A percentile compares a stretch with the other conserved stretches of the same genome.
phyloP scores from a whole-genome alignment of 2,888 invertebrate species.

The Lycophotia porphyrea region DNA sequence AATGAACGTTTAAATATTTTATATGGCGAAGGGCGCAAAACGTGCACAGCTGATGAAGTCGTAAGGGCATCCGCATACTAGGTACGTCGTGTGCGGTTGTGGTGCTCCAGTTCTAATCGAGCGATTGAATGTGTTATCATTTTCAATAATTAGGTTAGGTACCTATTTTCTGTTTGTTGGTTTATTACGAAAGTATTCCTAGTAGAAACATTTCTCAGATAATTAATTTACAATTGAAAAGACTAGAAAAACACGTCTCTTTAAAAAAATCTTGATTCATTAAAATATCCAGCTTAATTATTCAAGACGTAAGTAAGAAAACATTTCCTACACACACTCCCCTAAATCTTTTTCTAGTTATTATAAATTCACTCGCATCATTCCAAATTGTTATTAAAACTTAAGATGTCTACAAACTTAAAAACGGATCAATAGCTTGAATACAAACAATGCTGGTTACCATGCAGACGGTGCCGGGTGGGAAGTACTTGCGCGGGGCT shows the following conservation, averaged over 20 bases:
- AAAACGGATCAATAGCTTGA: conserved; percentile 85
- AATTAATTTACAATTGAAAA: background rate
- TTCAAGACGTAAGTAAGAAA: background rate
- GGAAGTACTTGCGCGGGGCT: conserved; percentile 82
- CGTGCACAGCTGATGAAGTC: conserved; percentile 55
- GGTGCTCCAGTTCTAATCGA: background rate
- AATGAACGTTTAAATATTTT: conserved; percentile 62
- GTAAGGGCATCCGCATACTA: conserved; percentile 36
- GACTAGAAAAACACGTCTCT: background rate
- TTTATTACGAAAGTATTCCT: no score
- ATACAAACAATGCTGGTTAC: conserved; percentile 87
- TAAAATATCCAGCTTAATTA: background rate
- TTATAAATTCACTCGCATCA: background rate
- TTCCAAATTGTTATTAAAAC: conserved; percentile 26
- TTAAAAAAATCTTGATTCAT: background rate
- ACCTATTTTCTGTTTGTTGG: background rate
- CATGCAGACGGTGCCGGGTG: conserved; percentile 83
- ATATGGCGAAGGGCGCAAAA: conserved; percentile 50
- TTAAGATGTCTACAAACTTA: conserved; percentile 65
- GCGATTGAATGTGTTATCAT: background rate
- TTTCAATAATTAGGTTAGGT: background rate
- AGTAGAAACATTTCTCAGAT: no score
- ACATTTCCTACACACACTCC: no score
- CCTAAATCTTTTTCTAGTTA: background rate
- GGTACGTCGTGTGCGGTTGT: conserved; percentile 18